phyloP scores from a whole-genome alignment of 2,888 invertebrate genomes.

The Trypoxylon attenuatum region DNA sequence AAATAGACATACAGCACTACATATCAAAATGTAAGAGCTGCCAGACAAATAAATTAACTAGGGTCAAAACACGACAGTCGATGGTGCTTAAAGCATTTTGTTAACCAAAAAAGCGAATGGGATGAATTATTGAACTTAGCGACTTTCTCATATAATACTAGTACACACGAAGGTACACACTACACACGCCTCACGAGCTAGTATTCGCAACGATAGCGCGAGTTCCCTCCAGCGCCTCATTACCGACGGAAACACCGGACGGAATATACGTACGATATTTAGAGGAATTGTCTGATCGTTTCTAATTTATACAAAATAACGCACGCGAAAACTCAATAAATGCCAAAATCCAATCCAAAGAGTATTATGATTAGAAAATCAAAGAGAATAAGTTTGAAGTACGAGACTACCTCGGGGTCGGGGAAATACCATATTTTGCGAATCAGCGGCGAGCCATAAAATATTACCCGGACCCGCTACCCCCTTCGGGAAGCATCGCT shows the following conservation, averaged over 20 bases:
- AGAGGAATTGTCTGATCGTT: background rate
- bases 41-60: no score
- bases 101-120: slow-evolving; percentile 13
- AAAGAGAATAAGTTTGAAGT: no score
- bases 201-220: slow-evolving; percentile 27
- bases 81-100: no score
- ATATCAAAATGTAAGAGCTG: no score
- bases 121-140: slow-evolving; percentile 32
- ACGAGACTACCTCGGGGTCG: no score
- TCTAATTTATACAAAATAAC: background rate
- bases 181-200: slow-evolving; percentile 31
- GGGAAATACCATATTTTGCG: no score
- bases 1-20: no score
- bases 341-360: background rate
- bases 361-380: no score
- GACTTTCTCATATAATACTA: slow-evolving; percentile 32
- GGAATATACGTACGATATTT: background rate
- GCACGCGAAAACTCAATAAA: slow-evolving; percentile 2
- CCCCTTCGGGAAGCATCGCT: no score
- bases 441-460: no score
- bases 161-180: slow-evolving; percentile 21
- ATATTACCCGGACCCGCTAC: no score
- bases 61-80: no score
- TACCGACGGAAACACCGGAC: background rate
- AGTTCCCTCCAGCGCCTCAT: background rate